These are phyloP conservation scores for Pseudomugil gertrudae DNA, from an alignment of 2,797 vertebrate species.

Conservation along the genomic window DNA sequence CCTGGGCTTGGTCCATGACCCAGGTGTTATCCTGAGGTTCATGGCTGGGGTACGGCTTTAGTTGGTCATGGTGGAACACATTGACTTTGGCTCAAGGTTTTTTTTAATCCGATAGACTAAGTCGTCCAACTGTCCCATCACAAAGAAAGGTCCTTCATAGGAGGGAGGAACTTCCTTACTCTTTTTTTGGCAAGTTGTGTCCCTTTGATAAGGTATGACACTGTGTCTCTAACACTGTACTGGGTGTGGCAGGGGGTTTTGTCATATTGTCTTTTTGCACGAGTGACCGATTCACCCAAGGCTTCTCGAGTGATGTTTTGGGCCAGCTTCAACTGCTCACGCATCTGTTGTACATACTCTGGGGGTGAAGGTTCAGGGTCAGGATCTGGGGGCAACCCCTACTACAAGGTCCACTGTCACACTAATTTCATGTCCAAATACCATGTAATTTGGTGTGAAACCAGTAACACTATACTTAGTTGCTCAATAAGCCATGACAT, in stretches of 20 bases:
- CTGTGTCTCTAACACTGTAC: not conserved
- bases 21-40: conserved; percentile 2
- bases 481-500: not conserved
- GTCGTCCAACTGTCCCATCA: conserved; percentile 2
- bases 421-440: not conserved
- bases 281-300: not conserved
- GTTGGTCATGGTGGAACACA: conserved; percentile 1
- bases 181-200: not conserved
- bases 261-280: not conserved
- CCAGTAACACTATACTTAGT: not conserved
- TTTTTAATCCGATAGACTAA: not conserved
- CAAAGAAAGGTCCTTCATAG: not conserved
- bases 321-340: not conserved
- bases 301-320: not conserved
- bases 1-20: not conserved
- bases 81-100: not conserved
- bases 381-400: not conserved
- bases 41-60: not conserved
- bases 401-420: not conserved
- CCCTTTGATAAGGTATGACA: not conserved
- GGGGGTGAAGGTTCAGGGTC: too few species aligned
- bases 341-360: too few species aligned
- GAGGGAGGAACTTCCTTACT: conserved; percentile 7
- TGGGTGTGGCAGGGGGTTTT: not conserved
- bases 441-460: not conserved